Base-by-base conservation (phyloP, 2,113 vertebrate genomes). In the Ptilonorhynchus violaceus region DNA sequence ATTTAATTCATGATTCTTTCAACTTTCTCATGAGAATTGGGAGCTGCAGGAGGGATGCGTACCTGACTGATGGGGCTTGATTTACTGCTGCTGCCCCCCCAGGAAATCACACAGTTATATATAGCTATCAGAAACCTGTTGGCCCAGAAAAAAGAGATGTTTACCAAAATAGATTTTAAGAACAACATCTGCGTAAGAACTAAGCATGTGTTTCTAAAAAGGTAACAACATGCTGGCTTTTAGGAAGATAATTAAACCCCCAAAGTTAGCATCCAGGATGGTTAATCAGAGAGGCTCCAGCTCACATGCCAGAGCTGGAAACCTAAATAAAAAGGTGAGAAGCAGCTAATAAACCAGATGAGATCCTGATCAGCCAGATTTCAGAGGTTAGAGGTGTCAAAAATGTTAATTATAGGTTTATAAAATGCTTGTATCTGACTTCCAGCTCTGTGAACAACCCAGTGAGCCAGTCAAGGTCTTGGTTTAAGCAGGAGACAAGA, bases 1-100 rank as follows among this genome's bases (percentile, higher is more conserved):
- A 96, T 95, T 95, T 92, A 92, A 93, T 95, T 93, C 91, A 92
- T 42, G 37, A 75, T 86, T 91, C 94, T 92, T 90, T 81, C 80
- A 52, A 58, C 83, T 91, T 96, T 93, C 96, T 96, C 60, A 4
- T 62, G 94, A 93, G 91, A 92, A 59, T 20, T 59, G 60, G 2
- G 5, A 93, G 79, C 89, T 70, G 91, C 80, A 93, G 86, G 91
- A 91, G 60, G 47, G 74, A 78, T 20, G 39, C 46, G 47, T 35
- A 92, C 80, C 93, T 97, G 85, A 52, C 83, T 91, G 85, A 79
- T 23, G 4, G 88, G 80, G 70, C 50, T 79, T 90, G 92, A 95
- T 92, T 90, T 95, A 85, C 72, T 42, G 55, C 78, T 44, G 31
- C 88, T 52, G 27, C 27, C 69, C 60, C 86, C 53, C 23, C 70